phyloP scores from a whole-genome alignment of 2,888 invertebrate species.

The Choreutis nemorana region DNA sequence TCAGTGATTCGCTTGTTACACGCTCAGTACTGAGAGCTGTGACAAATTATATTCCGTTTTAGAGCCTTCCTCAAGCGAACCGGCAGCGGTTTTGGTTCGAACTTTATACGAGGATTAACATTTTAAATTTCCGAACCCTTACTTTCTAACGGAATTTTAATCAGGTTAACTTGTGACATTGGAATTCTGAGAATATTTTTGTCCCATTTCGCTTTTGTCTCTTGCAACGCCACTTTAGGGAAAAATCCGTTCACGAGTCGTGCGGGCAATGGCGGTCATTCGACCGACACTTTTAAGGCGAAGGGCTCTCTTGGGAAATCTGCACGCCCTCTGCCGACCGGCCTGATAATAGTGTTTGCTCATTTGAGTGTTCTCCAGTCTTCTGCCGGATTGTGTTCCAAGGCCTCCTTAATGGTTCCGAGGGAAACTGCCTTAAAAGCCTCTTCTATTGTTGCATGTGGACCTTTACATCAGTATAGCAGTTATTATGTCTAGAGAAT shows the following conservation, averaged over 20 bases:
- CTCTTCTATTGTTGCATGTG: no score
- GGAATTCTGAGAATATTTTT: not conserved
- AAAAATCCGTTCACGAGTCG: constrained; percentile 21
- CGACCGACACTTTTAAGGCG: constrained; percentile 51
- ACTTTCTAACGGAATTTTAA: not conserved
- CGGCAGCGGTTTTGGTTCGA: no score
- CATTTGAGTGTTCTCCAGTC: constrained; percentile 52
- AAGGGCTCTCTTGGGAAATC: constrained; percentile 57
- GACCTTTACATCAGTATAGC: no score
- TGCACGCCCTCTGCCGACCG: constrained; percentile 22
- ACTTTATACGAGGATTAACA: no score
- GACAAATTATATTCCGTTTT: constrained; percentile 20
- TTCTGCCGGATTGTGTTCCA: constrained; percentile 41
- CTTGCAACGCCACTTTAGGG: constrained; percentile 9
- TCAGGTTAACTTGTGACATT: not conserved
- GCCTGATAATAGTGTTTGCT: constrained; percentile 59
- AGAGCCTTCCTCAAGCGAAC: no score
- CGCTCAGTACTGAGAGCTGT: constrained; percentile 18
- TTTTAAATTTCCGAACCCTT: not conserved
- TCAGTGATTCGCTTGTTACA: no score
- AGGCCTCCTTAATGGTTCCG: constrained; percentile 25
- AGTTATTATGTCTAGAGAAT: no score
- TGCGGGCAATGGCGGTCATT: constrained; percentile 42
- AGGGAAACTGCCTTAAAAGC: not conserved
- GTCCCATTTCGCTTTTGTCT: not conserved